These are phyloP conservation scores for Toxotes jaculatrix DNA, from an alignment of 2,113 vertebrate species.

Conservation along the genomic window DNA sequence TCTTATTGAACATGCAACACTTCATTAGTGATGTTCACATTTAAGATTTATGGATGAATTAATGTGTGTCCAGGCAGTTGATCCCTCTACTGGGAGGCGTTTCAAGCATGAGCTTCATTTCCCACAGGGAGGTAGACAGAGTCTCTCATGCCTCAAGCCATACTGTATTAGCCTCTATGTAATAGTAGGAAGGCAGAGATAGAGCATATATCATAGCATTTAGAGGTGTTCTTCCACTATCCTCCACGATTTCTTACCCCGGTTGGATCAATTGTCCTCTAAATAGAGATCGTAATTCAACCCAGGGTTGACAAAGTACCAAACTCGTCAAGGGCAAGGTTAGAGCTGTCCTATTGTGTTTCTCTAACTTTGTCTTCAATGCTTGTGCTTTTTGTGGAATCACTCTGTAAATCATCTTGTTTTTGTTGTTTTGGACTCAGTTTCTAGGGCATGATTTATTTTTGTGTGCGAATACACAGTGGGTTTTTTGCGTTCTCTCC, in stretches of 20 bases:
- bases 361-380: slow-evolving; percentile 6
- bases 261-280: slow-evolving; percentile 56
- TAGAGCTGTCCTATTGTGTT: slow-evolving; percentile 15
- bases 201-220: slow-evolving; percentile 55
- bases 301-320: slow-evolving; percentile 47
- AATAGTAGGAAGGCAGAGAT: slow-evolving; percentile 33
- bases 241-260: slow-evolving; percentile 29
- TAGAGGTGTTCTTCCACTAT: slow-evolving; percentile 38
- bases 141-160: slow-evolving; percentile 31
- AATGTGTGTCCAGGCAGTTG: slow-evolving; percentile 59
- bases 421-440: slow-evolving; percentile 14
- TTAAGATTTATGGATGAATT: slow-evolving; percentile 60
- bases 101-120: slow-evolving; percentile 38
- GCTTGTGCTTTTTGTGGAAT: slow-evolving; percentile 5
- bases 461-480: background rate
- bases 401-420: background rate
- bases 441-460: background rate
- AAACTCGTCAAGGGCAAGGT: slow-evolving; percentile 36
- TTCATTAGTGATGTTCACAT: slow-evolving; percentile 63
- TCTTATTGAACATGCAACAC: slow-evolving; percentile 47
- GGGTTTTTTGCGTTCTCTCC: background rate
- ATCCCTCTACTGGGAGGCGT: slow-evolving; percentile 56
- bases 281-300: slow-evolving; percentile 56
- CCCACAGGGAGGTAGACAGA: slow-evolving; percentile 49
- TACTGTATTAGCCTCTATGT: slow-evolving; percentile 41